phyloP scores from a whole-genome alignment of 1,140 invertebrate genomes.

The Orius laevigatus region DNA sequence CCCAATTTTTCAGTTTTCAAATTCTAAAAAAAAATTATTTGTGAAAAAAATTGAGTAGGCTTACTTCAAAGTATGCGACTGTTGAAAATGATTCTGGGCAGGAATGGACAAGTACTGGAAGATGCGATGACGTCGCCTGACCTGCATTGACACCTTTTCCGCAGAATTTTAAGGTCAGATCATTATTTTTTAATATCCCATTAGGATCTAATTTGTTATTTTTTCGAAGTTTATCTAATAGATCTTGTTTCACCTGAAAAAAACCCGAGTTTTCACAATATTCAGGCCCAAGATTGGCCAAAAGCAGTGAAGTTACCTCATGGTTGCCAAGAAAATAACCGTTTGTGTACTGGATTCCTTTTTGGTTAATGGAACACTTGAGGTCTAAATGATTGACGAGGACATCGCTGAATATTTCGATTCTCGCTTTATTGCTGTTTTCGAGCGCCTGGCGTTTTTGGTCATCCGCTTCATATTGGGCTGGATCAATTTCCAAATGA shows the following conservation, averaged over 20 bases:
- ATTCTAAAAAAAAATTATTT: slow-evolving; percentile 35
- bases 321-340: slow-evolving; percentile 62
- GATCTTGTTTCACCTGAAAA: slow-evolving; percentile 39
- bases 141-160: slow-evolving; percentile 28
- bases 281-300: neutral
- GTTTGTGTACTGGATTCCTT: slow-evolving; percentile 33
- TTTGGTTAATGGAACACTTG: slow-evolving; percentile 34
- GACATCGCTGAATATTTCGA: slow-evolving; percentile 64
- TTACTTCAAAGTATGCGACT: slow-evolving; percentile 64
- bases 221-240: slow-evolving; percentile 36
- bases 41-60: neutral
- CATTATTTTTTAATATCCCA: slow-evolving; percentile 32
- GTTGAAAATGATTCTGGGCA: slow-evolving; percentile 67
- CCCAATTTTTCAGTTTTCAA: slow-evolving; percentile 59
- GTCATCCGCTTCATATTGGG: slow-evolving; percentile 40
- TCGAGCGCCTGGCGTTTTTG: slow-evolving; percentile 39
- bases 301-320: slow-evolving; percentile 36
- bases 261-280: slow-evolving; percentile 8
- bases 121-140: slow-evolving; percentile 33
- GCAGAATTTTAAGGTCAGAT: slow-evolving; percentile 45
- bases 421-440: slow-evolving; percentile 42
- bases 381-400: slow-evolving; percentile 50
- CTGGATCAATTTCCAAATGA: slow-evolving; percentile 38
- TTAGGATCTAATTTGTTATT: slow-evolving; percentile 33
- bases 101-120: slow-evolving; percentile 55